Percentiles rank a stretch among this genome's conserved stretches.
phyloP scores from a whole-genome alignment of 1,140 invertebrate genomes.

The Steinernema feltiae region DNA sequence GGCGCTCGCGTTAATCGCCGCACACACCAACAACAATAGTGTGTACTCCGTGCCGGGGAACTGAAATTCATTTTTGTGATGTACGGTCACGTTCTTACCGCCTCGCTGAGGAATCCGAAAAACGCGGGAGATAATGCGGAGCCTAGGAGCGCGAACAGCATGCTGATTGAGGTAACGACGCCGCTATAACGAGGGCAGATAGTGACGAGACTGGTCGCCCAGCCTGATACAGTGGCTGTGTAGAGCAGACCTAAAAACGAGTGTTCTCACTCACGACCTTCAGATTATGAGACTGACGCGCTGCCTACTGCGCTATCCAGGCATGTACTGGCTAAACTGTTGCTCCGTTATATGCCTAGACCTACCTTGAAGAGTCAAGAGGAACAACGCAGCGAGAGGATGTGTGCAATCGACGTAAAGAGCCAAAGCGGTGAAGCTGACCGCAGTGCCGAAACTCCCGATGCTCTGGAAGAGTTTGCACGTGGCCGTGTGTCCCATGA shows the following conservation, averaged over 20 bases:
- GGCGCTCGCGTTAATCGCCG: slow-evolving; percentile 2
- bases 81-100: slow-evolving; percentile 9
- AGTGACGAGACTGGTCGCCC: background rate
- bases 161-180: slow-evolving; percentile 1
- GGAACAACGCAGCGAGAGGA: background rate
- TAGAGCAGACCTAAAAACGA: slow-evolving; percentile 19
- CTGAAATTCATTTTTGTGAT: slow-evolving; percentile 14
- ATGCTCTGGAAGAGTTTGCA: slow-evolving; percentile 18
- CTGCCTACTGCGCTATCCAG: slow-evolving; percentile 85
- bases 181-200: background rate
- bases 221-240: background rate
- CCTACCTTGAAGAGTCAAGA: slow-evolving; percentile 12
- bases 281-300: slow-evolving; percentile 94
- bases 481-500: slow-evolving; percentile 9
- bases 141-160: slow-evolving; percentile 14
- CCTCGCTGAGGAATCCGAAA: background rate
- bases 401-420: background rate
- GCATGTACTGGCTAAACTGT: slow-evolving; percentile 8
- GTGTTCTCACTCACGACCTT: slow-evolving; percentile 93
- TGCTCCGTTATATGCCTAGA: background rate
- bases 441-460: slow-evolving; percentile 15
- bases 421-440: slow-evolving; percentile 6
- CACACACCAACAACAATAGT: background rate
- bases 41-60: background rate
- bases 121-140: background rate